Percentiles rank a stretch among this genome's conserved stretches.
These are phyloP conservation scores for Minunthozetes semirufus DNA, from an alignment of 2,888 invertebrate species.

Conservation along the genomic window DNA sequence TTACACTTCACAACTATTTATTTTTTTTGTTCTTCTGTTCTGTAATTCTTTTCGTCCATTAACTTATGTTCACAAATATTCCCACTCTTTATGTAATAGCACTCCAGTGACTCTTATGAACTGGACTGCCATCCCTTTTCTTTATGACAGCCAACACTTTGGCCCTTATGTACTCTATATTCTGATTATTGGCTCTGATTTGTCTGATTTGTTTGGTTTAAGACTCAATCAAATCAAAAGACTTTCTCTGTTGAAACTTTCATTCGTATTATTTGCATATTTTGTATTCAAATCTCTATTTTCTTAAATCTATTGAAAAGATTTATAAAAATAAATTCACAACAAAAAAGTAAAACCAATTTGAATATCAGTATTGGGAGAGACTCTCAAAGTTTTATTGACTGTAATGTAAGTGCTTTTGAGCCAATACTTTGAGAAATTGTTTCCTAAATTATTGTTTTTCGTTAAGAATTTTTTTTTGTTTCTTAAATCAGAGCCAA, in stretches of 20 bases:
- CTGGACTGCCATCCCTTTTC: background rate
- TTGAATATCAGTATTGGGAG: background rate
- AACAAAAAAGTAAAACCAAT: background rate
- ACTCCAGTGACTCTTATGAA: background rate
- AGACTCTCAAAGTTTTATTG: background rate
- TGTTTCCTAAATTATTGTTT: background rate
- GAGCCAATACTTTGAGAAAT: background rate
- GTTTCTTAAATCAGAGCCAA: too few relatives aligned
- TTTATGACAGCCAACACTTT: background rate
- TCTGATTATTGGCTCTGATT: slow-evolving; percentile 12
- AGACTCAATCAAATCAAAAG: background rate
- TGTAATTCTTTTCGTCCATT: background rate
- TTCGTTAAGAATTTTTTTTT: too few relatives aligned
- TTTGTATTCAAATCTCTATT: slow-evolving; percentile 6
- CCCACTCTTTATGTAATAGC: background rate
- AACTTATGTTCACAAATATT: slow-evolving; percentile 7
- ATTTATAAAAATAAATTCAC: background rate
- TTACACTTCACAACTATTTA: background rate
- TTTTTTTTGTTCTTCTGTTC: background rate
- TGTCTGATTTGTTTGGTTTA: slow-evolving; percentile 10
- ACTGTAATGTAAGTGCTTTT: background rate
- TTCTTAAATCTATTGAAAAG: background rate
- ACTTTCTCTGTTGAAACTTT: background rate
- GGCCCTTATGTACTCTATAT: background rate
- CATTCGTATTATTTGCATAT: background rate